A percentile compares a stretch with the other conserved stretches of the same genome.
These are phyloP conservation scores for Nothura maculosa DNA, from an alignment of 2,797 vertebrate species.

Conservation along the genomic window DNA sequence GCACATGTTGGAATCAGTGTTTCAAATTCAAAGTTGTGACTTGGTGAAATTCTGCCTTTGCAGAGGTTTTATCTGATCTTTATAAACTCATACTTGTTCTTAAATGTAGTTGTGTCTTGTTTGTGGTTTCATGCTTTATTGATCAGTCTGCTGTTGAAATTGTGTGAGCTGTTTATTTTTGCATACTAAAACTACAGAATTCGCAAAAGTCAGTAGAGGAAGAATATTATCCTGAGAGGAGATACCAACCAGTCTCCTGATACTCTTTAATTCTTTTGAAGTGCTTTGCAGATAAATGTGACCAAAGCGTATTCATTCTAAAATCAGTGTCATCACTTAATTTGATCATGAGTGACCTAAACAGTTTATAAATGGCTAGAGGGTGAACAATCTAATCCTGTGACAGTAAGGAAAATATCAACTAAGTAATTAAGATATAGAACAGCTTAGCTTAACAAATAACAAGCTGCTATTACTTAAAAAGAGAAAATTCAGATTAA, in stretches of 20 bases:
- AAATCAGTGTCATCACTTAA: not conserved
- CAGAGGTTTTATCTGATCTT: conserved; percentile 28
- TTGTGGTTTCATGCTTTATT: conserved; percentile 36
- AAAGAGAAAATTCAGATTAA: not conserved
- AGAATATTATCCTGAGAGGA: conserved; percentile 53
- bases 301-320: not conserved
- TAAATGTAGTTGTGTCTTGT: conserved; percentile 33
- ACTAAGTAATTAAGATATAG: not conserved
- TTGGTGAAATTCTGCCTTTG: not conserved
- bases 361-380: not conserved
- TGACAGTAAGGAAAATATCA: not conserved
- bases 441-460: not conserved
- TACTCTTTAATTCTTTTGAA: not conserved
- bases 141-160: conserved; percentile 56
- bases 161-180: conserved; percentile 83
- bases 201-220: conserved; percentile 75
- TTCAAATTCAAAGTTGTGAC: not conserved
- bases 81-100: not conserved
- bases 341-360: not conserved
- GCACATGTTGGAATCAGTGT: conserved; percentile 35
- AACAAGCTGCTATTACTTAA: not conserved
- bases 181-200: conserved; percentile 80
- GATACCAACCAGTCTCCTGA: not conserved
- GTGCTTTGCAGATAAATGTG: not conserved
- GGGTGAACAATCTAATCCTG: not conserved